Evolutionary conservation across 1,140 invertebrate species (phyloP), one percentile per base, ranked within the genome.

Genomic region (Ylistrum balloti): DNA sequence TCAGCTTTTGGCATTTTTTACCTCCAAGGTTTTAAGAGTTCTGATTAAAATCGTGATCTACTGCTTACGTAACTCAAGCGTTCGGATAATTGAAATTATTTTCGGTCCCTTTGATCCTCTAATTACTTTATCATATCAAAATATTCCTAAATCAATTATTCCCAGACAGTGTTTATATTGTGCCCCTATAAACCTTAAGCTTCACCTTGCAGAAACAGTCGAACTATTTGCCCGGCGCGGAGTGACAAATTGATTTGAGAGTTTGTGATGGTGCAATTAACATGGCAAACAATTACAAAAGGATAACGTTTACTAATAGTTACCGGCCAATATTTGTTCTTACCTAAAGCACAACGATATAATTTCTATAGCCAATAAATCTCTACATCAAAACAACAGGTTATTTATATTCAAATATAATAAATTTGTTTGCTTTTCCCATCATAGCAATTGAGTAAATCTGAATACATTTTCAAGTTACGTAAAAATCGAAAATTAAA

Each of bases 111-210:
- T 90, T 90, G 89, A 90, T 90, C 86, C 45, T 87, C 86, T 87
- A 90, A 90, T 90, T 90, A 87, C 38, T 74, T 90, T 90, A 90
- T 86, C 89, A 90, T 90, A 90, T 87, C 41, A 45, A 90, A 90
- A 90, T 90, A 90, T 34, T 90, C 86, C 56, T 32, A 89, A 87
- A 56, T 90, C 48, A 87, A 87, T 87, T 48, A 87, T 74, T 90
- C 74, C 86, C 86, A 86, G 88, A 89, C 86, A 89, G 13, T 90
- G 86, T 56, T 90, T 87, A 41, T 45, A 74, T 56, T 90, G 89
- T 56, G 38, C 32, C 86, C 34, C 86, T 87, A 90, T 90, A 45
- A 45, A 90, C 87, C 86, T 87, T 87, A 28, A 88, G 56, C 88
- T 45, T 56, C 85, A 85, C 85, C 85, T 35, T 88, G 56, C 85